Evolutionary conservation across 2,888 invertebrate species (phyloP).

Genomic region (Dolichomitus sp.): DNA sequence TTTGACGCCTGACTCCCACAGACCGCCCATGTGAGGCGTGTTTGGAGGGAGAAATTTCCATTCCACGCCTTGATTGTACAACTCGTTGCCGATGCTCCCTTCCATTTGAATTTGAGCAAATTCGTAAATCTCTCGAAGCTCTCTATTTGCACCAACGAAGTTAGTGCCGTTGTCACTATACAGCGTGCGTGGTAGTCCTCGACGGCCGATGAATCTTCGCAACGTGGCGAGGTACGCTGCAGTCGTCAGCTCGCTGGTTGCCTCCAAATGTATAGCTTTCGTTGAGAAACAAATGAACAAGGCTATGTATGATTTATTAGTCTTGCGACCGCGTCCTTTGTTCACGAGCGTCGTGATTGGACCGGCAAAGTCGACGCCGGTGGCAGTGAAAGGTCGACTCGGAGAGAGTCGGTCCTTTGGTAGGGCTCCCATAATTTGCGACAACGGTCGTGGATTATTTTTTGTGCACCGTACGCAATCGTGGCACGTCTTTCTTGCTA

Average conservation of each 20-base stretch:
- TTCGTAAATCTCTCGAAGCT: slow-evolving; percentile 63
- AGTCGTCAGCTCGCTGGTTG: slow-evolving; percentile 63
- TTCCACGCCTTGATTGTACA: slow-evolving; percentile 35
- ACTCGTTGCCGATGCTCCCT: background rate
- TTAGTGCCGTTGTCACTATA: slow-evolving; percentile 74
- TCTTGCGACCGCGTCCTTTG: slow-evolving; percentile 53
- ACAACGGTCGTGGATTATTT: slow-evolving; percentile 18
- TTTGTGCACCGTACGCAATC: slow-evolving; percentile 67
- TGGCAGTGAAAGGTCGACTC: slow-evolving; percentile 50
- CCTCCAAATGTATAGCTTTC: slow-evolving; percentile 71
- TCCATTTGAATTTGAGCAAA: background rate
- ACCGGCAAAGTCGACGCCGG: slow-evolving; percentile 61
- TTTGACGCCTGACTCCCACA: slow-evolving; percentile 76
- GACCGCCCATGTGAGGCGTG: slow-evolving; percentile 74
- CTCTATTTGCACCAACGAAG: slow-evolving; percentile 73
- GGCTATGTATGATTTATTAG: slow-evolving; percentile 66
- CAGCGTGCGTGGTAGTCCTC: slow-evolving; percentile 62
- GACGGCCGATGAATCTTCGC: slow-evolving; percentile 66
- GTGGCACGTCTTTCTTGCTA: slow-evolving; percentile 58
- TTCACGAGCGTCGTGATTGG: slow-evolving; percentile 55
- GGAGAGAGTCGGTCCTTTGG: slow-evolving; percentile 37
- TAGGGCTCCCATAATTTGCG: slow-evolving; percentile 35
- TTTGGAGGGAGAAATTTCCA: slow-evolving; percentile 76
- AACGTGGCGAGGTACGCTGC: slow-evolving; percentile 68
- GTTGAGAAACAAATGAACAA: slow-evolving; percentile 71